Conservation (phyloP, 2,797 vertebrate species). For the Notolabrus celidotus region DNA sequence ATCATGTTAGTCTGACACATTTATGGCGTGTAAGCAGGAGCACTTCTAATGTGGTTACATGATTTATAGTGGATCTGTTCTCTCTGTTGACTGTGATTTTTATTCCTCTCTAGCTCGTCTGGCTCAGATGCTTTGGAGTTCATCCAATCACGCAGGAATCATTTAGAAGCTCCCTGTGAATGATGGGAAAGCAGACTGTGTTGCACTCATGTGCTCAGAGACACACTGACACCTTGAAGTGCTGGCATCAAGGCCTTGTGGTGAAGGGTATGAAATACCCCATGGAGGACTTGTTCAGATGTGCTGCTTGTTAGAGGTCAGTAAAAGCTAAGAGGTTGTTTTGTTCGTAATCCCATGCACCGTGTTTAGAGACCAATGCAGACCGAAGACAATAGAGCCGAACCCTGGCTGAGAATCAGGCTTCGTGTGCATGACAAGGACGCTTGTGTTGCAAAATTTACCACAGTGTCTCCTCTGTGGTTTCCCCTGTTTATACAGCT, state of each 20-base stretch:
- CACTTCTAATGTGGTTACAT: constrained; percentile 41
- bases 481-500: background rate
- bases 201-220: constrained; percentile 55
- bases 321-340: background rate
- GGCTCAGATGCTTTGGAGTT: constrained; percentile 30
- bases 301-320: constrained; percentile 16
- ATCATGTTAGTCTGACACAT: constrained; percentile 25
- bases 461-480: background rate
- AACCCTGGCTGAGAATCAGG: background rate
- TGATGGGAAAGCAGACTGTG: constrained; percentile 49
- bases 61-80: constrained; percentile 43
- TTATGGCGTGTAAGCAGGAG: constrained; percentile 9
- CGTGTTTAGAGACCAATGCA: constrained; percentile 4
- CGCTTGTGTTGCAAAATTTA: background rate
- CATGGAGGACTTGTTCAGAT: constrained; percentile 39
- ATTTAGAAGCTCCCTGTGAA: constrained; percentile 32
- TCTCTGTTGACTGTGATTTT: constrained; percentile 59
- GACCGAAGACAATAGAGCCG: background rate
- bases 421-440: background rate
- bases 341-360: too few relatives aligned
- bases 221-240: constrained; percentile 50
- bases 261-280: constrained; percentile 60
- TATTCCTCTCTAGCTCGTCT: background rate
- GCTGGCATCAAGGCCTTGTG: constrained; percentile 39
- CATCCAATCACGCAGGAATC: constrained; percentile 18